A percentile compares a stretch with the other conserved stretches of the same genome.
These are phyloP conservation scores for Neotoma lepida DNA, from an alignment of 2,113 vertebrate species.

Conservation along the genomic window DNA sequence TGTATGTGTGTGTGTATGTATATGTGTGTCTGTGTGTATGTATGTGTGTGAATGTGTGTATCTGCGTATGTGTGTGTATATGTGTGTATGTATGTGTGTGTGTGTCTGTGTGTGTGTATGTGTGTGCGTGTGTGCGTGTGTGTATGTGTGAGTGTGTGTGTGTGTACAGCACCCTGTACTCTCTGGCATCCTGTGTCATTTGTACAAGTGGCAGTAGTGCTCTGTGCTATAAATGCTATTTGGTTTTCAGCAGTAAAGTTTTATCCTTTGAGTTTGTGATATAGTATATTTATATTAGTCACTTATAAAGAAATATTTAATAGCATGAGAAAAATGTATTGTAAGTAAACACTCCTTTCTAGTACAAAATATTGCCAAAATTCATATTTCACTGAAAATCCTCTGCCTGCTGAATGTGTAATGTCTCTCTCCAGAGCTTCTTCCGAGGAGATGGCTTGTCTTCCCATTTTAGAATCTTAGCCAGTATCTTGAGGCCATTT, in stretches of 20 bases:
- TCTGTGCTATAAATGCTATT: not conserved
- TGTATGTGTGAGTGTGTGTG: not conserved
- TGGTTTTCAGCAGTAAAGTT: not conserved
- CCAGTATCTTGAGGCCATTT: not conserved
- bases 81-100: too few relatives aligned
- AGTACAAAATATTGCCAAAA: not conserved
- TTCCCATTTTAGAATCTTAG: slow-evolving; percentile 25
- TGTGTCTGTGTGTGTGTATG: too few relatives aligned
- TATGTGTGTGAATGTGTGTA: not conserved
- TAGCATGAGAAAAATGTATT: slow-evolving; percentile 9
- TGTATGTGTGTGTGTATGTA: too few relatives aligned
- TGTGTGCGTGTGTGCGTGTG: not conserved
- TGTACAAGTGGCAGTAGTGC: too few relatives aligned
- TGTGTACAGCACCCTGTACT: rapidly evolving
- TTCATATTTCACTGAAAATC: not conserved
- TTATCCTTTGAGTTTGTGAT: slow-evolving; percentile 21
- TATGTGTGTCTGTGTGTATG: not conserved
- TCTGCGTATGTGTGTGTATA: too few relatives aligned
- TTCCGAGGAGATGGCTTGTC: not conserved
- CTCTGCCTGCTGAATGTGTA: not conserved
- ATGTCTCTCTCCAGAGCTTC: not conserved
- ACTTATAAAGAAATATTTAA: slow-evolving; percentile 16
- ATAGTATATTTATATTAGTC: not conserved
- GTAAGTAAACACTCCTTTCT: not conserved
- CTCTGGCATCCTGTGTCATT: not conserved